phyloP scores from a whole-genome alignment of 2,888 invertebrate species.

The Panzeria rudis region DNA sequence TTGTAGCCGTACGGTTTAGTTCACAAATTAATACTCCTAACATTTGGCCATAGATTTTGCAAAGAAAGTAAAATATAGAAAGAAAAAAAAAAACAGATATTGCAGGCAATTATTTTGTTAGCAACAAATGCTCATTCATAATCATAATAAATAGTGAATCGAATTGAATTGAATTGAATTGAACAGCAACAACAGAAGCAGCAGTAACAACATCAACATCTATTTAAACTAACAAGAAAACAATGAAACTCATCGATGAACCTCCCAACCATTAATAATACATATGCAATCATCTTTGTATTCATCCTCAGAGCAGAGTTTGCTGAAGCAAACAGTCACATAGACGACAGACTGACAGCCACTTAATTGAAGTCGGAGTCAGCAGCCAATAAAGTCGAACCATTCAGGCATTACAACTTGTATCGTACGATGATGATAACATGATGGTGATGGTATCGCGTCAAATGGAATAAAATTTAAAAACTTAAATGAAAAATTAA shows the following conservation, averaged over 20 bases:
- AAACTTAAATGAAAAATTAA: slow-evolving; percentile 4
- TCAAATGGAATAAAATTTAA: slow-evolving; percentile 34
- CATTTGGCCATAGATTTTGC: slow-evolving; percentile 60
- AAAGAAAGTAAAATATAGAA: slow-evolving; percentile 54
- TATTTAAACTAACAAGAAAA: slow-evolving; percentile 61
- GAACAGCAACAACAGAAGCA: slow-evolving; percentile 51
- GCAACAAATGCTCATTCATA: slow-evolving; percentile 69
- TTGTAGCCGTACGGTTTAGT: slow-evolving; percentile 21
- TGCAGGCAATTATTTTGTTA: slow-evolving; percentile 69
- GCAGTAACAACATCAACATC: slow-evolving; percentile 39
- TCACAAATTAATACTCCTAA: slow-evolving; percentile 57
- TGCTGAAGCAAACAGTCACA: slow-evolving; percentile 4
- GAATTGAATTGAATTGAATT: slow-evolving; percentile 41
- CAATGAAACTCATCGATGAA: slow-evolving; percentile 61
- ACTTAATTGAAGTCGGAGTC: slow-evolving; percentile 50
- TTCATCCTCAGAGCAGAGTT: slow-evolving; percentile 32
- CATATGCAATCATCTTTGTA: slow-evolving; percentile 33
- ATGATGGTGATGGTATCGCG: slow-evolving; percentile 41
- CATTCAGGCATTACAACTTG: slow-evolving; percentile 44
- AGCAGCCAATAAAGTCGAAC: slow-evolving; percentile 38
- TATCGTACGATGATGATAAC: neutral
- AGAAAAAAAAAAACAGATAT: slow-evolving; percentile 25
- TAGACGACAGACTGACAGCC: slow-evolving; percentile 1
- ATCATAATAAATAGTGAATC: slow-evolving; percentile 67
- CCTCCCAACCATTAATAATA: slow-evolving; percentile 41